These are phyloP conservation scores for Parotia lawesii DNA, from an alignment of 2,113 vertebrate species.

Conservation along the genomic window DNA sequence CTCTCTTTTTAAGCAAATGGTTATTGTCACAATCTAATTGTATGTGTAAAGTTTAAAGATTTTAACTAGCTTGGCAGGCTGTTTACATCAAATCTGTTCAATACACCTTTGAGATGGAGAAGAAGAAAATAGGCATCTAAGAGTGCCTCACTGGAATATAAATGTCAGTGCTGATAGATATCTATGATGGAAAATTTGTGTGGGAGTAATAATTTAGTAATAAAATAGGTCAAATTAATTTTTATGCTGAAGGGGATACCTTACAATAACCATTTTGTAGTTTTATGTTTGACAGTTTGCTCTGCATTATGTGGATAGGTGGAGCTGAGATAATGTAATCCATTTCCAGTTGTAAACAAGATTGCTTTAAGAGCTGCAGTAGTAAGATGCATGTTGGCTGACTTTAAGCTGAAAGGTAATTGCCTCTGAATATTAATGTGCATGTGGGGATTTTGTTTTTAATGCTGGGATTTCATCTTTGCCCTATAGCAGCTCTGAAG, in stretches of 20 bases:
- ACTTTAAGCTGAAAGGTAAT: constrained; percentile 55
- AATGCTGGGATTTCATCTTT: constrained; percentile 58
- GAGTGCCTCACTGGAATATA: constrained; percentile 49
- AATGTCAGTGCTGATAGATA: constrained; percentile 57
- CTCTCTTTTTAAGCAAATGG: neutral
- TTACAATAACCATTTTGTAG: constrained; percentile 61
- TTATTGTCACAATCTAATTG: constrained; percentile 52
- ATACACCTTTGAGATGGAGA: constrained; percentile 46
- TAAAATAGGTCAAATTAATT: constrained; percentile 67
- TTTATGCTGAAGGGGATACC: constrained; percentile 63
- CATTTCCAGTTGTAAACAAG: constrained; percentile 56
- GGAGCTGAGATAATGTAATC: constrained; percentile 57
- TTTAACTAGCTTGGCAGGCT: constrained; percentile 54
- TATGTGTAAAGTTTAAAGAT: constrained; percentile 52
- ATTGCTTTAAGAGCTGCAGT: constrained; percentile 65
- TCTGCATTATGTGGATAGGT: constrained; percentile 55
- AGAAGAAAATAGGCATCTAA: constrained; percentile 34
- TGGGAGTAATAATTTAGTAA: constrained; percentile 70
- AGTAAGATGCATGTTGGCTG: constrained; percentile 46
- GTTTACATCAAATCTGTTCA: constrained; percentile 51
- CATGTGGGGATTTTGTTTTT: constrained; percentile 53
- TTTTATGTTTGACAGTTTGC: constrained; percentile 62
- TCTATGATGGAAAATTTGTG: constrained; percentile 60
- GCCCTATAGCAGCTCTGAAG: constrained; percentile 40
- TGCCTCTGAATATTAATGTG: constrained; percentile 63